Base-by-base conservation (phyloP, 2,113 vertebrate species). In the Cinclus cinclus region DNA sequence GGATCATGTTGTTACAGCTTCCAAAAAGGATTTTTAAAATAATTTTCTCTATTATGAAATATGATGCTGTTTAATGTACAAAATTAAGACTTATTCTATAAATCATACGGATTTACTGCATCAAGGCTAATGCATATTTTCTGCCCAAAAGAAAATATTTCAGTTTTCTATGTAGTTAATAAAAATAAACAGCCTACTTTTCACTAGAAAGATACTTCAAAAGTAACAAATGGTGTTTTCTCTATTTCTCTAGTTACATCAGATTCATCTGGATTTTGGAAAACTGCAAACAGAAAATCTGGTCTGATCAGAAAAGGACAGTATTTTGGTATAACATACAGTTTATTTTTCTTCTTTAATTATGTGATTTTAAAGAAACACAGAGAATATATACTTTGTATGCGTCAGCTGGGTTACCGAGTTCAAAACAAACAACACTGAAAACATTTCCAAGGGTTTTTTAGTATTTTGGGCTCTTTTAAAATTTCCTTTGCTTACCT, bases 171-270 rank as follows among this genome's bases (percentile, higher is more conserved):
- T 46, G 31, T 37, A 35, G 23, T 37, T 91, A 73, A 28, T 74
- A 90, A 53, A 39, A 93, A 47, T 42, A 74, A 91, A 83, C 5
- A 59, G 63, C 22, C 63, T 85, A 73, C 65, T 92, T 93, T 96
- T 87, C 83, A 74, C 68, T 73, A 73, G 11, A 80, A 60, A 95
- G 68, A 55, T 23, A 91, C 62, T 71, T 71, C 76, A 92, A 87
- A 95, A 96, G 96, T 44, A 77, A 39, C 60, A 95, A 94, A 92
- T 30, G 10, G 17, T 80, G 16, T 75, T 95, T 77, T 90, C 35
- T 85, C 64, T 94, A 21, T 75, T 53, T 92, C 42, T 53, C 28
- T 49, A 78, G n/a, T 39, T 60, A 67, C 11, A 90, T 64, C 17
- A 74, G 89, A 84, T 86, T 94, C 30, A 71, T 71, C 53, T 68